These are phyloP conservation scores for Phlogophora meticulosa DNA, from an alignment of 2,888 invertebrate species.

Conservation along the genomic window DNA sequence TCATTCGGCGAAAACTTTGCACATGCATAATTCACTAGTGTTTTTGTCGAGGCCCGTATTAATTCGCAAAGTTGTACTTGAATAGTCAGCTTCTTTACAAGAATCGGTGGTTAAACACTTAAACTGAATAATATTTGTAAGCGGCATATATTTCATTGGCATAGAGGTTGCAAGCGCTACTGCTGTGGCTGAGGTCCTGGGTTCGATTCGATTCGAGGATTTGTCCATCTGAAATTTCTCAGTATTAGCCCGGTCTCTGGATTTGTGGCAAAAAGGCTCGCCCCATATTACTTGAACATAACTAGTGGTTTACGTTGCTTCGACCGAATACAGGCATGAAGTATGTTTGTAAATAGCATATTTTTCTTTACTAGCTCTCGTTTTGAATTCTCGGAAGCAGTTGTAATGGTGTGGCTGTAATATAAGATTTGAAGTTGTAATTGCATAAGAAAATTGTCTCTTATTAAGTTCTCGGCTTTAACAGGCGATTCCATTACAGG, in stretches of 20 bases:
- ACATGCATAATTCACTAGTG: slow-evolving; percentile 78
- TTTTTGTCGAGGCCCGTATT: slow-evolving; percentile 55
- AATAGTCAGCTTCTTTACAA: slow-evolving; percentile 37
- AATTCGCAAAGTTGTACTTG: slow-evolving; percentile 52
- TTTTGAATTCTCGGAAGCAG: slow-evolving; percentile 36
- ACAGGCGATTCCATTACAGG: slow-evolving; percentile 29
- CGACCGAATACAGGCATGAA: too few relatives aligned
- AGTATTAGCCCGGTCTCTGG: too few relatives aligned
- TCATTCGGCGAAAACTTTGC: slow-evolving; percentile 78
- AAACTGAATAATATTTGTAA: slow-evolving; percentile 32
- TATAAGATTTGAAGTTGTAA: slow-evolving; percentile 33
- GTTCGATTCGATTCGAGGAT: too few relatives aligned
- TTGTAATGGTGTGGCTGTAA: slow-evolving; percentile 21
- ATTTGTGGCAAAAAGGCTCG: too few relatives aligned
- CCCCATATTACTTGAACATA: too few relatives aligned
- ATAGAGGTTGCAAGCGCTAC: too few relatives aligned
- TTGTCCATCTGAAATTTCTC: too few relatives aligned
- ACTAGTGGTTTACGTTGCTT: too few relatives aligned
- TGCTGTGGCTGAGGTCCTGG: too few relatives aligned
- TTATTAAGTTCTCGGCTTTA: slow-evolving; percentile 33
- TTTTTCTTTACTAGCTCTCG: slow-evolving; percentile 30
- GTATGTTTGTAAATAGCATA: too few relatives aligned
- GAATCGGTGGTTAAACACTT: slow-evolving; percentile 43
- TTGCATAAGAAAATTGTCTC: slow-evolving; percentile 19
- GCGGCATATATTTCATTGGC: background rate